These are phyloP conservation scores for Azorinus chamasolen DNA, from an alignment of 2,888 invertebrate species.

Conservation along the genomic window DNA sequence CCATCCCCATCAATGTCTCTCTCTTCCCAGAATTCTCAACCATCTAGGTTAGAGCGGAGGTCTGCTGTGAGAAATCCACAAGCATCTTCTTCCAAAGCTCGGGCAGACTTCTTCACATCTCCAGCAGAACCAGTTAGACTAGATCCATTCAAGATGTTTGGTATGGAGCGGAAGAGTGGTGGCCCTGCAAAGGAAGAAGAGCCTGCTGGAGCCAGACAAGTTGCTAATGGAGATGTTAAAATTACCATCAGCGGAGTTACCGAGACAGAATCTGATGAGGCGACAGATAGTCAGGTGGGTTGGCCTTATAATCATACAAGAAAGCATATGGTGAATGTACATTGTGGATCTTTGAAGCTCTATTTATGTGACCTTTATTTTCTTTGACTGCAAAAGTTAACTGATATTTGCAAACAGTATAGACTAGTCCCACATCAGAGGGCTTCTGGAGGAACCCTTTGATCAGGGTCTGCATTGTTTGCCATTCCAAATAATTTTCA, in stretches of 20 bases:
- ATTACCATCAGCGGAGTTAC: slow-evolving; percentile 68
- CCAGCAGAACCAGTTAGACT: slow-evolving; percentile 83
- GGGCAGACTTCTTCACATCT: slow-evolving; percentile 84
- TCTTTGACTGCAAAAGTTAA: too few species aligned
- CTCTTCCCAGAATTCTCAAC: slow-evolving; percentile 1
- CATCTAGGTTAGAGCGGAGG: not conserved
- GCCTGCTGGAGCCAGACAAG: not conserved
- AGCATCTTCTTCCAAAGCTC: slow-evolving; percentile 67
- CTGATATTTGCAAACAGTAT: too few species aligned
- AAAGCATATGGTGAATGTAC: too few species aligned
- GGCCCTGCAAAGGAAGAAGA: slow-evolving; percentile 25
- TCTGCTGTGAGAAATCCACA: slow-evolving; percentile 23
- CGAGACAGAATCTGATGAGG: slow-evolving; percentile 82
- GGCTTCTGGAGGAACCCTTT: too few species aligned
- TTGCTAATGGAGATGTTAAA: slow-evolving; percentile 9
- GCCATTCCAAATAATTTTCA: too few species aligned
- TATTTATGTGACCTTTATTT: too few species aligned
- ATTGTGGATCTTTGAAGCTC: too few species aligned
- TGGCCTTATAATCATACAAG: too few species aligned
- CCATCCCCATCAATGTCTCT: slow-evolving; percentile 1
- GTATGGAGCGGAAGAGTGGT: slow-evolving; percentile 60
- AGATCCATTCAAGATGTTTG: slow-evolving; percentile 83
- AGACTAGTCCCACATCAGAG: too few species aligned
- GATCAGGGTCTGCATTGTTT: too few species aligned
- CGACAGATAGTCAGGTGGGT: slow-evolving; percentile 57